Evolutionary conservation across 2,888 invertebrate species (phyloP).

Genomic region (Pomacea canaliculata): DNA sequence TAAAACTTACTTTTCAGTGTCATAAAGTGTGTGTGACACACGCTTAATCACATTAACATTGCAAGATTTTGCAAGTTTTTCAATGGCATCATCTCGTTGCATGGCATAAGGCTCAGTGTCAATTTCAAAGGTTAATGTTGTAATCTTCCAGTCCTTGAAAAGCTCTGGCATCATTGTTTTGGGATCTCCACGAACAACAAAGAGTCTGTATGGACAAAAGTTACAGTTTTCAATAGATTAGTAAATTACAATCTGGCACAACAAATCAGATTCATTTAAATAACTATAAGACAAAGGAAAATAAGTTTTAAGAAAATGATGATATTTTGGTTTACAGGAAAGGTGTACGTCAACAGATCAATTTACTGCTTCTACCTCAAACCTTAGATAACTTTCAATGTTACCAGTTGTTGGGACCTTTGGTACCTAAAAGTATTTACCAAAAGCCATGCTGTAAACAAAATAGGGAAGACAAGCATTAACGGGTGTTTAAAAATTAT

Average conservation of each 20-base stretch:
- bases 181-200: constrained; percentile 81
- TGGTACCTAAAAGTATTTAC: no score
- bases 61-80: constrained; percentile 82
- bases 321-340: no score
- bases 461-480: no score
- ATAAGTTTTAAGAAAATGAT: no score
- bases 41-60: constrained; percentile 83
- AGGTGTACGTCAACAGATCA: no score
- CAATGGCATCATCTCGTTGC: constrained; percentile 85
- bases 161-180: constrained; percentile 48
- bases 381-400: no score
- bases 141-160: constrained; percentile 83
- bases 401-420: no score
- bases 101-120: constrained; percentile 90
- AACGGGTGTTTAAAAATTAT: no score
- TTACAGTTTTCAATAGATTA: background rate
- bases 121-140: constrained; percentile 85
- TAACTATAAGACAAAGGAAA: no score
- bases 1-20: constrained; percentile 74
- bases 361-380: no score
- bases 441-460: no score
- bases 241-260: background rate
- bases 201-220: constrained; percentile 74
- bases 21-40: constrained; percentile 88
- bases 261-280: no score